Evolutionary conservation across 2,113 vertebrate genomes (phyloP), one percentile per base, ranked within the genome.

Genomic region (Poeciliopsis turrubarensis): DNA sequence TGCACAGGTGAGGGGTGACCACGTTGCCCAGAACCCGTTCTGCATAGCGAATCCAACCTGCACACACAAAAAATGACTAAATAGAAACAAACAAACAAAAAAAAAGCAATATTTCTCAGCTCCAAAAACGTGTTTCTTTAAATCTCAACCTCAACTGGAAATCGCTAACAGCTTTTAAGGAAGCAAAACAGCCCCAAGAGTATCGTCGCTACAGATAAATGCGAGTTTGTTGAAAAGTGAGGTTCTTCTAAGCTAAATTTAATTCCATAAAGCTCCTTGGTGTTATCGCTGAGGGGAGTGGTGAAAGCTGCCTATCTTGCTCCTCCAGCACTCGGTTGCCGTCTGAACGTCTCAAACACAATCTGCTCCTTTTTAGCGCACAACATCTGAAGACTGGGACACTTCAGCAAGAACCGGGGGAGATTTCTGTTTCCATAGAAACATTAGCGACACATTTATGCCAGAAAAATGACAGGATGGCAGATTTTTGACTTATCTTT

Each of bases 41-140:
- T 0, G 97, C 95, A 3, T 98, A 99, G 1, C 96, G 95, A 83
- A 99, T 97, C 98, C 98, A 99, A 0, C 98, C 98, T 99, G 51
- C 65, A 81, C 14, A 68, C 2, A 22, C 2, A 5, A 41, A 34
- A 66, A 34, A 66, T 7, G 5, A 26, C 1, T 14, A 41, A 32
- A 34, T 6, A 26, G 34, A 37, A 37, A 37, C 34, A 37, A 37
- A 2, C 10, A 10, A 10, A 34, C 2, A 1, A 9, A 34, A 34
- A 34, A 34, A 10, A 3, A 34, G 34, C 9, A 31, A 22, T 0
- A n/a, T 19, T 37, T 1, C 37, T 12, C 32, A 25, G 19, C 0
- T n/a, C 5, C 44, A 47, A 47, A 44, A 44, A 6, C 17, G 5
- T 19, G 14, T 47, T 44, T 47, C 17, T 47, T 47, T 6, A 47